Evolutionary conservation across 1,140 invertebrate species (phyloP).

Genomic region (Drosophila saltans): DNA sequence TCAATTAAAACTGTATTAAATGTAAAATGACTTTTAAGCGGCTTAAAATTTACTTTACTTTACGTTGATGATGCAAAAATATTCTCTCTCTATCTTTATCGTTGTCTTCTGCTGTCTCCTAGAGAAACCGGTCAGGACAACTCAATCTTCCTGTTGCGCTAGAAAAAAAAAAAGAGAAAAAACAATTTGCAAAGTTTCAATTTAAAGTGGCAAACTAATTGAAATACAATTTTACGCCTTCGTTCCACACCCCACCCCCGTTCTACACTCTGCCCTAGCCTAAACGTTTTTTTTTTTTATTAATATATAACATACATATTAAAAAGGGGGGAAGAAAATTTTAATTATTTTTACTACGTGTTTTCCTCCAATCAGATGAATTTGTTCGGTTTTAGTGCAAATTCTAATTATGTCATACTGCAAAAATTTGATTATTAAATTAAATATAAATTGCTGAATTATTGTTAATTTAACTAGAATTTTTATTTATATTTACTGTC

Average conservation of each 20-base stretch:
- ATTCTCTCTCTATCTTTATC: no score
- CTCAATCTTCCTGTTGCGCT: constrained; percentile 52
- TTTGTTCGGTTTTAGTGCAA: no score
- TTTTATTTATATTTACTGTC: no score
- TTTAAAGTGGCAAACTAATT: constrained; percentile 69
- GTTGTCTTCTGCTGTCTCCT: background rate
- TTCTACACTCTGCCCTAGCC: background rate
- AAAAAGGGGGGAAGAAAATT: no score
- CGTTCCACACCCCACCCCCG: background rate
- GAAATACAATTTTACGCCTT: constrained; percentile 42
- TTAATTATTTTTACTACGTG: no score
- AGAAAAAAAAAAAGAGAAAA: constrained; percentile 15
- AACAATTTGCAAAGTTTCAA: constrained; percentile 62
- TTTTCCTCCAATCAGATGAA: no score
- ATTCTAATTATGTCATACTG: no score
- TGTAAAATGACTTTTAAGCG: constrained; percentile 71
- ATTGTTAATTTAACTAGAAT: no score
- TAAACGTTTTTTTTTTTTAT: no score
- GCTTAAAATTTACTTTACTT: constrained; percentile 34
- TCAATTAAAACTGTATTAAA: constrained; percentile 82
- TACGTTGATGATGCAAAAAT: background rate
- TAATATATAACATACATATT: no score
- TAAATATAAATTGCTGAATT: no score
- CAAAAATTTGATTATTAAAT: no score
- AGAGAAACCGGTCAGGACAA: constrained; percentile 49